phyloP scores from a whole-genome alignment of 2,113 vertebrate genomes.

The Muscicapa adusta region DNA sequence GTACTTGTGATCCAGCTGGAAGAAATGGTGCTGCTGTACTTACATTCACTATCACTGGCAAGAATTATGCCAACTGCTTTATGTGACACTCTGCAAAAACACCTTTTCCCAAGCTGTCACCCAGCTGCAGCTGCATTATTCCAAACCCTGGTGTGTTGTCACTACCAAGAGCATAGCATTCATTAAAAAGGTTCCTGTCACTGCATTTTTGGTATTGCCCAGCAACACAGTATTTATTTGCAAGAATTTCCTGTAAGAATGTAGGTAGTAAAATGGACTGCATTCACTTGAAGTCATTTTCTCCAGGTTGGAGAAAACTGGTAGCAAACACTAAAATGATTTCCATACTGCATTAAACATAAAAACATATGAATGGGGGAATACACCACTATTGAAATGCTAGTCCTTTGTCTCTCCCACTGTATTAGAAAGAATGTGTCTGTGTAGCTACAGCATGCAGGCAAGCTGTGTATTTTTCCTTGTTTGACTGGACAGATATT shows the following conservation, averaged over 20 bases:
- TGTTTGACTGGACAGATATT: background rate
- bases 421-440: background rate
- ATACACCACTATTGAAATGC: background rate
- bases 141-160: background rate
- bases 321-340: background rate
- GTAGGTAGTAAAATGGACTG: background rate
- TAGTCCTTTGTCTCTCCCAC: background rate
- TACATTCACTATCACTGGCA: background rate
- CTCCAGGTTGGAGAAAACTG: background rate
- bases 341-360: background rate
- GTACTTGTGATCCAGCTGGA: background rate
- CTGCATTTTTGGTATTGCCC: background rate
- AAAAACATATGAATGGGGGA: background rate
- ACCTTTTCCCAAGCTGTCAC: background rate
- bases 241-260: background rate
- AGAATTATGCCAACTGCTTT: background rate
- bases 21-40: background rate
- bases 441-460: background rate
- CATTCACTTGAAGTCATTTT: background rate
- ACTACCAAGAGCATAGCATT: background rate
- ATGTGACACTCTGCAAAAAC: background rate
- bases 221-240: background rate
- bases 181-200: background rate
- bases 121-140: background rate
- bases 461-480: background rate